A percentile compares a stretch with the other conserved stretches of the same genome.
Conservation (phyloP, 2,888 invertebrate species). For the Prenolepis imparis region DNA sequence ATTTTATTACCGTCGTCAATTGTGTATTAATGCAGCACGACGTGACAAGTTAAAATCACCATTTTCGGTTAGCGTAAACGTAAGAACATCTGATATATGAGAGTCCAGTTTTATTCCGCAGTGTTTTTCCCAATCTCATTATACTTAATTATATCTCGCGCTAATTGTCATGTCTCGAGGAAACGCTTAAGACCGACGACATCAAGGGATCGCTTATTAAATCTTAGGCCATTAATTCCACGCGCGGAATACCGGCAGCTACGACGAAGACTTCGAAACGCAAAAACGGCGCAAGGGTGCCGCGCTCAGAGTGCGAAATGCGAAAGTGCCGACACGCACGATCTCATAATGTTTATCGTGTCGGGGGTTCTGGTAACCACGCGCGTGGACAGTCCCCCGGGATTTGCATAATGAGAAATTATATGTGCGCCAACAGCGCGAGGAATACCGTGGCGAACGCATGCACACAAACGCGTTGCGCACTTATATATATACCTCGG, state of each 20-base stretch:
- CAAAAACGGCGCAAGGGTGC: conserved; percentile 57
- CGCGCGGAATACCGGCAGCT: conserved; percentile 39
- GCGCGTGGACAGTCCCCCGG: conserved; percentile 59
- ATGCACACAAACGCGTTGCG: conserved; percentile 12
- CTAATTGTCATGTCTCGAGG: conserved; percentile 39
- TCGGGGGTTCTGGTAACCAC: conserved; percentile 32
- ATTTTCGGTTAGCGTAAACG: conserved; percentile 15
- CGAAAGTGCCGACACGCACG: conserved; percentile 44
- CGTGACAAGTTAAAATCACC: conserved; percentile 10
- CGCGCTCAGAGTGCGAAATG: conserved; percentile 62
- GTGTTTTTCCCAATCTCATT: conserved; percentile 13
- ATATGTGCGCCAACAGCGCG: conserved; percentile 70
- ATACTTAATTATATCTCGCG: conserved; percentile 39
- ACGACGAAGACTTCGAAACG: not conserved
- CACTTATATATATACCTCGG: not conserved
- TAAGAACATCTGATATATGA: not conserved
- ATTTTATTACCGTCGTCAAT: not conserved
- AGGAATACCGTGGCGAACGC: conserved; percentile 60
- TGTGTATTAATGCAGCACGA: conserved; percentile 6
- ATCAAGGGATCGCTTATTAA: conserved; percentile 26
- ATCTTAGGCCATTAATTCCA: conserved; percentile 36
- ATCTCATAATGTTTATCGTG: conserved; percentile 57
- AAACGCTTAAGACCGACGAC: conserved; percentile 26
- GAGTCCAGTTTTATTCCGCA: conserved; percentile 3
- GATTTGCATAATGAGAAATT: conserved; percentile 81